Evolutionary conservation across 2,113 vertebrate genomes (phyloP).

Genomic region (Rattus rattus): DNA sequence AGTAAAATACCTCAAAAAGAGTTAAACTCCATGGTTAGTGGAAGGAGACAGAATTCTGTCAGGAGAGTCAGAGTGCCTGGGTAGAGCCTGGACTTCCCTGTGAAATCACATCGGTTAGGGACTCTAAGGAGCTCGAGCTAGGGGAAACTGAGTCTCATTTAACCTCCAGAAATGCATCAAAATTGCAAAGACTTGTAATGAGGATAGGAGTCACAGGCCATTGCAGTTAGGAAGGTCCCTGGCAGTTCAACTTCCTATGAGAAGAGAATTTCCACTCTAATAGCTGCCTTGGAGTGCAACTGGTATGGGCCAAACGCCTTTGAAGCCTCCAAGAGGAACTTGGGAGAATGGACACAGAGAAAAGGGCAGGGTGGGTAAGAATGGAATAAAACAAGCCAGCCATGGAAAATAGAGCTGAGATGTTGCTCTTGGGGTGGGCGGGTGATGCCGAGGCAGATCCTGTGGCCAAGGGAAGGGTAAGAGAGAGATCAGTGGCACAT

Average conservation of each 20-base stretch:
- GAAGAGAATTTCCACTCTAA: not conserved
- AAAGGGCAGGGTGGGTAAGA: not conserved
- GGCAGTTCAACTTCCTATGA: not conserved
- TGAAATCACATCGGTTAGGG: slow-evolving; percentile 34
- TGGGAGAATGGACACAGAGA: not conserved
- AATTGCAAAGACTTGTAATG: not conserved
- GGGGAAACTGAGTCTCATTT: not conserved
- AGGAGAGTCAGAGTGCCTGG: not conserved
- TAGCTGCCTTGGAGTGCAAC: not conserved
- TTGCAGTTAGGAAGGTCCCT: not conserved
- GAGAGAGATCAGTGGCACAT: not conserved
- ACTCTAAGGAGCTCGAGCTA: not conserved
- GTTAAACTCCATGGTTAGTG: slow-evolving; percentile 25
- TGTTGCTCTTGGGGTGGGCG: not conserved
- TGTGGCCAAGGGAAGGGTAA: not conserved
- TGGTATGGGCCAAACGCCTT: not conserved
- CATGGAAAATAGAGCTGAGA: not conserved
- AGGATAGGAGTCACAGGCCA: not conserved
- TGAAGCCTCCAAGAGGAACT: not conserved
- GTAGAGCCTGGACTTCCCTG: not conserved
- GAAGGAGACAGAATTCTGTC: slow-evolving; percentile 14
- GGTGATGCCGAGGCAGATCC: not conserved
- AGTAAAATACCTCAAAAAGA: slow-evolving; percentile 60
- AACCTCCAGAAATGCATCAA: not conserved
- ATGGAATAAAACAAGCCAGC: not conserved